Evolutionary conservation across 2,113 vertebrate species (phyloP).

Genomic region (Lophotis ruficrista): DNA sequence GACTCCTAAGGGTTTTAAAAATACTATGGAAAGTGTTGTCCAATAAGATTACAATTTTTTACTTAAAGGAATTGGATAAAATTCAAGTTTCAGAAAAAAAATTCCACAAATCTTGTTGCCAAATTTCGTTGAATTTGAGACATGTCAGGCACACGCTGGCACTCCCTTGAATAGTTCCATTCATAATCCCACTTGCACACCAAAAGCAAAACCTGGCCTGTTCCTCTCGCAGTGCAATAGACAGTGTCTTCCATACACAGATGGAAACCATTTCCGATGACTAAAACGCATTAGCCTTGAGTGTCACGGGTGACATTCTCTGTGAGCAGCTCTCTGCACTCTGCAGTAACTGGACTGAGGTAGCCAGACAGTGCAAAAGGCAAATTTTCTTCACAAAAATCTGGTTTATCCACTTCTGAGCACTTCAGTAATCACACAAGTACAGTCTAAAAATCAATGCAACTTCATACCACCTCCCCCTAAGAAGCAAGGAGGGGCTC

Average conservation of each 20-base stretch:
- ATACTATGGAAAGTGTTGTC: neutral
- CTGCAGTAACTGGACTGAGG: neutral
- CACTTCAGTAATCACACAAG: neutral
- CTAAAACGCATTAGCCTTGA: neutral
- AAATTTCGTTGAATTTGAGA: neutral
- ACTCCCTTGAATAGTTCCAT: neutral
- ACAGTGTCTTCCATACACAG: neutral
- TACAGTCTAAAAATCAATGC: neutral
- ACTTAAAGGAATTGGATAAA: neutral
- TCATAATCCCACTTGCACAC: neutral
- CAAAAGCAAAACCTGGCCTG: neutral
- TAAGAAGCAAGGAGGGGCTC: neutral
- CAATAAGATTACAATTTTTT: neutral
- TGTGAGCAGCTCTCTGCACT: accelerated
- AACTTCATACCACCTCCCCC: neutral
- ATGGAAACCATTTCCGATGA: neutral
- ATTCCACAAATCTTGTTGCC: neutral
- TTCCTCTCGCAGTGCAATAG: neutral
- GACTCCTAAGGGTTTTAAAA: neutral
- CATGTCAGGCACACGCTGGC: neutral
- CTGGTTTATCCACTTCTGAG: neutral
- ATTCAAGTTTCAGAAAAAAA: neutral
- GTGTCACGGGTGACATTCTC: neutral
- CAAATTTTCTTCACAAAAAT: neutral
- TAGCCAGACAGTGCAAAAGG: neutral